Percentiles rank a stretch among this genome's conserved stretches.
phyloP scores from a whole-genome alignment of 2,113 vertebrate genomes.

The Strigops habroptila region DNA sequence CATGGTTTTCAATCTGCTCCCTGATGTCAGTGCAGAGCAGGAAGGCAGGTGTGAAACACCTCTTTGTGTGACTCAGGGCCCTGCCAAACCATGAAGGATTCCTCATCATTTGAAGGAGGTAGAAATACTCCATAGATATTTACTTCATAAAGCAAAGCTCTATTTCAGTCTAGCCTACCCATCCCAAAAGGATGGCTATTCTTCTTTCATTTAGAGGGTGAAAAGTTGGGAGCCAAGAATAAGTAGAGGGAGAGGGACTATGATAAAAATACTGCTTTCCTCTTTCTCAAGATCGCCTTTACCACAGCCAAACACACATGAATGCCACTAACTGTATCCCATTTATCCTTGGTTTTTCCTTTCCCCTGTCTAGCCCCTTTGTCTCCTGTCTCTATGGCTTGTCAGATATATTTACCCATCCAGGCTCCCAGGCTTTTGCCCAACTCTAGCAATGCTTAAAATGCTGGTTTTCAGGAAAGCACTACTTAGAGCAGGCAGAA shows the following conservation, averaged over 20 bases:
- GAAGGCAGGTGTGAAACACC: background rate
- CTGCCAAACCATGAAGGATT: background rate
- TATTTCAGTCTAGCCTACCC: background rate
- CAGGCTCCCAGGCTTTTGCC: conserved; percentile 32
- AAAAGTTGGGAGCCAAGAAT: background rate
- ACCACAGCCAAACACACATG: conserved; percentile 1
- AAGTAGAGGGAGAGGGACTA: background rate
- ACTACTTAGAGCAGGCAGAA: background rate
- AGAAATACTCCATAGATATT: background rate
- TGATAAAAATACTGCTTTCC: background rate
- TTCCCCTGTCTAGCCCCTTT: conserved; percentile 48
- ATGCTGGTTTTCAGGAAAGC: conserved; percentile 20
- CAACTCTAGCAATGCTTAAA: conserved; percentile 6
- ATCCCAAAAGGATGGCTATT: background rate
- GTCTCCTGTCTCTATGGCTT: conserved; percentile 44
- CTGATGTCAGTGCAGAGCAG: background rate
- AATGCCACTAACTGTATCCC: conserved; percentile 26
- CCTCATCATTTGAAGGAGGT: background rate
- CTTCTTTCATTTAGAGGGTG: background rate
- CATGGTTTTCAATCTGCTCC: background rate
- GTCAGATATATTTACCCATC: conserved; percentile 50
- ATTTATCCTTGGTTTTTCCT: conserved; percentile 56
- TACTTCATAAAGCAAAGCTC: background rate
- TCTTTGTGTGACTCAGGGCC: background rate
- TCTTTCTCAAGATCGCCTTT: conserved; percentile 18